Conservation (phyloP, 1,140 invertebrate genomes). For the Drosophila fuyamai region DNA sequence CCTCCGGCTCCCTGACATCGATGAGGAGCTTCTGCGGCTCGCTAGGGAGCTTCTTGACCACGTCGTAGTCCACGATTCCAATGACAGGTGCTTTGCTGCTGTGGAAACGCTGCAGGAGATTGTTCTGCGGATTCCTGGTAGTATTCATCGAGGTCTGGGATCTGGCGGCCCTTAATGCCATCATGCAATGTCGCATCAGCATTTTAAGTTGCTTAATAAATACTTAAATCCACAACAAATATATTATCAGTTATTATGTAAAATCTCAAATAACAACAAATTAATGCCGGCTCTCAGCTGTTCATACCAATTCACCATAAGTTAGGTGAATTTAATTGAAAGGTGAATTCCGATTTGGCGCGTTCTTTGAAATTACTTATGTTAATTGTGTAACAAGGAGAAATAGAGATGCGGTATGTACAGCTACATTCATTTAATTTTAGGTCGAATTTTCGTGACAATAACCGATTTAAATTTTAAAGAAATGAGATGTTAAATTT, state of each 20-base stretch:
- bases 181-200: conserved; percentile 28
- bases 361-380: not conserved
- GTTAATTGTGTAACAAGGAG: no score
- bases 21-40: conserved; percentile 86
- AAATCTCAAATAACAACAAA: conserved; percentile 37
- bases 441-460: no score
- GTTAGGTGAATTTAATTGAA: not conserved
- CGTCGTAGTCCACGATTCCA: conserved; percentile 85
- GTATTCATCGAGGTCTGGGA: not conserved
- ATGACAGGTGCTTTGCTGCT: conserved; percentile 29
- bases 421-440: no score
- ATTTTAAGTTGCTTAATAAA: conserved; percentile 20
- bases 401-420: no score
- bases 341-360: not conserved
- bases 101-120: conserved; percentile 15
- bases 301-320: conserved; percentile 34
- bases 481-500: no score
- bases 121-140: not conserved
- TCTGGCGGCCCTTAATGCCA: conserved; percentile 7
- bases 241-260: conserved; percentile 54
- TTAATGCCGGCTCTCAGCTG: conserved; percentile 50
- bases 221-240: conserved; percentile 2
- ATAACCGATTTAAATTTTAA: no score
- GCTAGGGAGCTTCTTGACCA: conserved; percentile 84
- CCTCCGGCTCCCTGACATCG: conserved; percentile 89